Percentiles rank a stretch among this genome's conserved stretches.
These are phyloP conservation scores for Junco hyemalis DNA, from an alignment of 2,113 vertebrate species.

Conservation along the genomic window DNA sequence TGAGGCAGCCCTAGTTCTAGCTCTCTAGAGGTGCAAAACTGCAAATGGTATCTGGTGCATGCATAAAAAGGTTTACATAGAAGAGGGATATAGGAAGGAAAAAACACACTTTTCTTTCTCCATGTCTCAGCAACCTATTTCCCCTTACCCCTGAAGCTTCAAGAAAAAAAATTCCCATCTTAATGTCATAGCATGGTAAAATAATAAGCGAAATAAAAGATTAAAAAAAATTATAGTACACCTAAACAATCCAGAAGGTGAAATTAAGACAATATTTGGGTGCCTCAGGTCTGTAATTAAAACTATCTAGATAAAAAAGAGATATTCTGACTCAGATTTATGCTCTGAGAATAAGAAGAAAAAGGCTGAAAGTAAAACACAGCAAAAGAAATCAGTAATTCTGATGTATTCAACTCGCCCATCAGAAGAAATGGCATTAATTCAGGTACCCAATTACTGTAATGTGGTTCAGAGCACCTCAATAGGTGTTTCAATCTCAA, in stretches of 20 bases:
- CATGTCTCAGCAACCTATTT: neutral
- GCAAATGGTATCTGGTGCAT: conserved; percentile 21
- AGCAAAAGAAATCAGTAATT: conserved; percentile 66
- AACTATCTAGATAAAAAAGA: conserved; percentile 60
- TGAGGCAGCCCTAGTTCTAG: conserved; percentile 12
- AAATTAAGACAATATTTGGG: conserved; percentile 54
- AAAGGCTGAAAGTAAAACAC: conserved; percentile 55
- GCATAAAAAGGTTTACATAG: conserved; percentile 40
- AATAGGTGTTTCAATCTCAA: conserved; percentile 83
- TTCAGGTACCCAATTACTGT: conserved; percentile 88
- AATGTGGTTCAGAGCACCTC: conserved; percentile 85
- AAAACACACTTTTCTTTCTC: neutral
- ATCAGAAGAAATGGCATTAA: conserved; percentile 77
- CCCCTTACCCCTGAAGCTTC: neutral
- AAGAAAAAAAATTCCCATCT: conserved; percentile 7
- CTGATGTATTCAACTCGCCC: conserved; percentile 59
- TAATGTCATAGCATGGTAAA: neutral
- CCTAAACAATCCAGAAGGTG: conserved; percentile 56
- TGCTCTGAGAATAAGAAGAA: neutral
- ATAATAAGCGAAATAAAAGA: neutral
- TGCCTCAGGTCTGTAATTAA: conserved; percentile 69
- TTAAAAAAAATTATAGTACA: neutral
- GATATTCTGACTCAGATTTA: conserved; percentile 59
- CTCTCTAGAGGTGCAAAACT: conserved; percentile 40
- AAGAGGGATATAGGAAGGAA: neutral